A percentile compares a stretch with the other conserved stretches of the same genome.
phyloP scores from a whole-genome alignment of 2,797 vertebrate species.

The Leptoclinus maculatus region DNA sequence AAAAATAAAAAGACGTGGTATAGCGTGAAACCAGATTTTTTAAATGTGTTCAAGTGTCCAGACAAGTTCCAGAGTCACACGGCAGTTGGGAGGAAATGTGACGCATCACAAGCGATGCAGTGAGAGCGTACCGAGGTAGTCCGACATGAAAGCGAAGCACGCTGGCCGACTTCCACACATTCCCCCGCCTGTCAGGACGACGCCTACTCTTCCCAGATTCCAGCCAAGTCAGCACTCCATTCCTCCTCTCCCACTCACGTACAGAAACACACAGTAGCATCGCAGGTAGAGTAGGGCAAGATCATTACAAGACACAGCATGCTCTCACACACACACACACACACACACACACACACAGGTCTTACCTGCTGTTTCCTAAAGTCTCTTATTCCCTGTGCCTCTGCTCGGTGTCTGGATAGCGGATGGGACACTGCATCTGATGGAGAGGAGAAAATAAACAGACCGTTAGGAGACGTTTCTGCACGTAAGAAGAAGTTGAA shows the following conservation, averaged over 20 bases:
- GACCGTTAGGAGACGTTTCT: conserved; percentile 6
- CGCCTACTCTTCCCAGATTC: conserved; percentile 56
- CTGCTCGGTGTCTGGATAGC: conserved; percentile 51
- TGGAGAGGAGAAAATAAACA: conserved; percentile 30
- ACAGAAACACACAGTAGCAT: neutral
- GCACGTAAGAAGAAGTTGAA: neutral
- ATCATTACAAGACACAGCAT: conserved; percentile 40
- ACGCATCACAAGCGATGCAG: neutral
- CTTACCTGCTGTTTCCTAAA: conserved; percentile 72
- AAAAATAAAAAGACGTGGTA: too few relatives aligned
- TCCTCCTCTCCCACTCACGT: conserved; percentile 29
- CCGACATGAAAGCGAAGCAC: conserved; percentile 28
- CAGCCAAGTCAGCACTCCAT: conserved; percentile 41
- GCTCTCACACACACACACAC: neutral
- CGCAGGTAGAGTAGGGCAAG: conserved; percentile 49
- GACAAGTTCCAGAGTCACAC: neutral
- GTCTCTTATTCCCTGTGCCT: conserved; percentile 67
- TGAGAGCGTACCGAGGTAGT: conserved; percentile 11
- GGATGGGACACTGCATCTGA: conserved; percentile 71
- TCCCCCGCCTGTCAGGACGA: conserved; percentile 57
- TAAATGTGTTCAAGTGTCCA: neutral
- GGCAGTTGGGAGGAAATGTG: neutral
- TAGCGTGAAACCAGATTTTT: too few relatives aligned
- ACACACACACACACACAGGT: neutral
- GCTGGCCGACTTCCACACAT: conserved; percentile 46